Evolutionary conservation across 2,888 invertebrate species (phyloP).

Genomic region (Branchinecta sandiegonensis): DNA sequence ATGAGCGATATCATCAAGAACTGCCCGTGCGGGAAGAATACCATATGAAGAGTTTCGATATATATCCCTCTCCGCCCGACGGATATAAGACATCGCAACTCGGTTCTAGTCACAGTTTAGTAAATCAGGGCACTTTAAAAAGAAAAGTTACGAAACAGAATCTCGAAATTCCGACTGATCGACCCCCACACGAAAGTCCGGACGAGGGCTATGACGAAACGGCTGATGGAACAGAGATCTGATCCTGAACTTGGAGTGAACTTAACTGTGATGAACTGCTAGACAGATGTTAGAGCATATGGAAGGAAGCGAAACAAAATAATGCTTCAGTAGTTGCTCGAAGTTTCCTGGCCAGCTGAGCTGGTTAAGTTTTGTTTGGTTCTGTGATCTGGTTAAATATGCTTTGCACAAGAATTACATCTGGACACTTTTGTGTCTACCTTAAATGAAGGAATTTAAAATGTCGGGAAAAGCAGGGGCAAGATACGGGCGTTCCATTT

Average conservation of each 20-base stretch:
- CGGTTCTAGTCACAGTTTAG: neutral
- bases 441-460: no score
- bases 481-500: no score
- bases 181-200: constrained; percentile 52
- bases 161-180: constrained; percentile 30
- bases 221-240: constrained; percentile 51
- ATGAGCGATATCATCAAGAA: constrained; percentile 20
- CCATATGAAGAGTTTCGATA: constrained; percentile 14
- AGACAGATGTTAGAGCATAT: no score
- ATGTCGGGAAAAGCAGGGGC: no score
- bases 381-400: no score
- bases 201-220: constrained; percentile 73
- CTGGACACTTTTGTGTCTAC: no score
- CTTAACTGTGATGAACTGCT: no score
- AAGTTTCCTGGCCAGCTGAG: no score
- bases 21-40: constrained; percentile 20
- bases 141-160: neutral
- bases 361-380: no score
- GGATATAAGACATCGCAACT: constrained; percentile 18
- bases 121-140: neutral
- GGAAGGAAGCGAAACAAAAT: no score
- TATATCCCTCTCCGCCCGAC: constrained; percentile 21
- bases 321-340: no score
- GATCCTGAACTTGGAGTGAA: constrained; percentile 32
- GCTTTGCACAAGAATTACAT: no score